Base-by-base conservation (phyloP, 2,888 invertebrate genomes). In the Diadromus collaris region DNA sequence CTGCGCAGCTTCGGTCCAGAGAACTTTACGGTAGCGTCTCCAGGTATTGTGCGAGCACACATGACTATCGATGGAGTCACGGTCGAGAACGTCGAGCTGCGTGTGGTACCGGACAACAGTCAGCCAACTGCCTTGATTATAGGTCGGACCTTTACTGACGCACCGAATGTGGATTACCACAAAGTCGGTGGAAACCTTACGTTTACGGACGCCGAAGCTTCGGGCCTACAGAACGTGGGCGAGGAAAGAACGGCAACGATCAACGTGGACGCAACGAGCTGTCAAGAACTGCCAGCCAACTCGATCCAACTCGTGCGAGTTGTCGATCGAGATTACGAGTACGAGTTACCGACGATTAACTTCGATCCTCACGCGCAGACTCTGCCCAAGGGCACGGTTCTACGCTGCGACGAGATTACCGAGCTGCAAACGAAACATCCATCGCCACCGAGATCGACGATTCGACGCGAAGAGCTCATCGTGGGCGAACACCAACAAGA, bases 121-220 rank as follows among this genome's bases (percentile, higher is more conserved):
- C 73, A 65, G 34, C 9, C 46, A 7, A 38, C 56, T 9, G 24
- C 56, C 24, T 34, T 64, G 1, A 10, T 73, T 24, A 27, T 73
- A 1, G 65, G 73, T 13, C 70, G 70, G 10, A 60, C 60, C 6
- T 70, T 19, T n/a, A 70, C 69, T 0, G 69, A 69, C 34, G 69
- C 65, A 21, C 74, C 78, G 1, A 19, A 69, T 10, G 73, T 80
- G 6, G 32, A 69, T 4, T 78, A 78, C 44, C 41, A 61, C 38
- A 78, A 78, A 32, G 41, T 74, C 1, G 70, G 74, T 0, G 41
- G 64, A 2, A 16, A 54, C 13, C 21, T 80, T 32, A 64, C n/a
- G 27, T 74, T 74, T 44, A 24, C 68, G 27, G 13, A 10, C 29
- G 41, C 27, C 19, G 44, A 44, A n/a, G 44, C 34, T 9, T 34